Conservation (phyloP, 2,888 invertebrate genomes). For the Hydraecia micacea region DNA sequence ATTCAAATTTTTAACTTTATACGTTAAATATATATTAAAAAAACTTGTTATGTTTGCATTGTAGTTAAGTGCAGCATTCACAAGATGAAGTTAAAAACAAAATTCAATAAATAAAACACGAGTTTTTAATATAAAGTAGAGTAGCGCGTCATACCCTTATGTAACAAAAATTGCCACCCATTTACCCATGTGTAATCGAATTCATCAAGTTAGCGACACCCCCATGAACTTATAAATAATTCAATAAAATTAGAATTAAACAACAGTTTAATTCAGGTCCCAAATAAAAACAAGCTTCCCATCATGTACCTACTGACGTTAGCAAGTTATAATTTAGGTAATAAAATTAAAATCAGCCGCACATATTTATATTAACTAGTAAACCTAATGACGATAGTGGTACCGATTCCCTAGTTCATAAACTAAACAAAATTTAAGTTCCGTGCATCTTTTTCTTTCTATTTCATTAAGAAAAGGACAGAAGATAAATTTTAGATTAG, state of each 20-base stretch:
- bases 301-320: background rate
- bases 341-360: background rate
- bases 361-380: background rate
- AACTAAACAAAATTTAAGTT: too few species aligned
- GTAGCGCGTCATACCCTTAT: background rate
- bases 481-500: too few species aligned
- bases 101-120: conserved; percentile 8
- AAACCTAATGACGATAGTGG: background rate
- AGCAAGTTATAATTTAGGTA: background rate
- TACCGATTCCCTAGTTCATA: too few species aligned
- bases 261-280: background rate
- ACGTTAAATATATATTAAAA: background rate
- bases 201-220: background rate
- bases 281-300: background rate
- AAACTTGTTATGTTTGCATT: too few species aligned
- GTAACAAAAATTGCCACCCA: background rate
- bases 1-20: background rate
- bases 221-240: background rate
- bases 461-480: too few species aligned
- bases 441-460: too few species aligned
- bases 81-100: background rate
- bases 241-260: conserved; percentile 6
- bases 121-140: background rate
- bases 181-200: background rate
- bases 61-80: background rate